A percentile compares a stretch with the other conserved stretches of the same genome.
These are phyloP conservation scores for Ictidomys tridecemlineatus DNA, from an alignment of 2,113 vertebrate genomes.

Conservation along the genomic window DNA sequence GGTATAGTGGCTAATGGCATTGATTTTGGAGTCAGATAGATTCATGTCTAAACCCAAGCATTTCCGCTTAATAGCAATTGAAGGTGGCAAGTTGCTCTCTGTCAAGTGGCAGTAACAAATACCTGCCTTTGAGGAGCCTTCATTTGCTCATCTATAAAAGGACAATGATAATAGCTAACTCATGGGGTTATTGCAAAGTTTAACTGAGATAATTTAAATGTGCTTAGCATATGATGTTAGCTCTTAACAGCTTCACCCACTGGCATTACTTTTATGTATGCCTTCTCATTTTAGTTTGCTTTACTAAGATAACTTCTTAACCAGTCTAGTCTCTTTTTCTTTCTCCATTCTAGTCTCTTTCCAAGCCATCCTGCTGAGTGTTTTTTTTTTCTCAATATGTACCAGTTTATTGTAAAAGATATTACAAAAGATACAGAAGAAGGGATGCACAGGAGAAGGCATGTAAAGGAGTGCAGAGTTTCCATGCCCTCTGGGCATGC, in stretches of 20 bases:
- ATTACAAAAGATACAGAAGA: not conserved
- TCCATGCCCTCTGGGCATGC: not conserved
- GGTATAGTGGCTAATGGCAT: conserved; percentile 10
- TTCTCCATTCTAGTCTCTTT: not conserved
- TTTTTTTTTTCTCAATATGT: not conserved
- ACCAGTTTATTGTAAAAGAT: not conserved
- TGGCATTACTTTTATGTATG: not conserved
- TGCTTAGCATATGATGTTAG: not conserved
- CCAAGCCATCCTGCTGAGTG: not conserved
- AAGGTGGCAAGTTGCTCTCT: not conserved
- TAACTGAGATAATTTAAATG: conserved; percentile 14
- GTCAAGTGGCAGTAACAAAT: not conserved
- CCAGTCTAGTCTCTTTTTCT: not conserved
- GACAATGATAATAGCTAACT: not conserved
- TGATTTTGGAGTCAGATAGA: conserved; percentile 39
- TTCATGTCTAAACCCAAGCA: conserved; percentile 41
- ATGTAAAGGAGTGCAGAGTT: not conserved
- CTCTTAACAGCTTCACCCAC: not conserved
- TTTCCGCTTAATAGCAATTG: conserved; percentile 17
- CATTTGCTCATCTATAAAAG: conserved; percentile 13
- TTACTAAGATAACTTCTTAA: not conserved
- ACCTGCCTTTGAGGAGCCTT: not conserved
- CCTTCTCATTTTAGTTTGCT: not conserved
- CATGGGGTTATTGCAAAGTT: not conserved
- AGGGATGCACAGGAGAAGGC: not conserved